A percentile compares a stretch with the other conserved stretches of the same genome.
Conservation (phyloP, 2,113 vertebrate species). For the Polypterus bichir region DNA sequence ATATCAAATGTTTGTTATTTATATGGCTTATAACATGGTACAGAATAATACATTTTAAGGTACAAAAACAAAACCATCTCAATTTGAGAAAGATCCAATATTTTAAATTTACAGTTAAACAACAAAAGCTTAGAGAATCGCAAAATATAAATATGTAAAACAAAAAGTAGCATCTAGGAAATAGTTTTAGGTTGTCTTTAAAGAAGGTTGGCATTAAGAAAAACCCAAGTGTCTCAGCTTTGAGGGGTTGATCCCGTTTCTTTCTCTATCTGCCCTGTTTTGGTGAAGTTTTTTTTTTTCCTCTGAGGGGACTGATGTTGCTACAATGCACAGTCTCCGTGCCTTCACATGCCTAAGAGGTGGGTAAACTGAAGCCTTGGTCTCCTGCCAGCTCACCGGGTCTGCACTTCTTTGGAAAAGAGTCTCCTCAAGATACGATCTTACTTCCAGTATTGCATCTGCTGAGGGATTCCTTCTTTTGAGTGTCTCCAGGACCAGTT, state of each 20-base stretch:
- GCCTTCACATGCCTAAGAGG: constrained; percentile 12
- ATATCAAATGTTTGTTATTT: too few relatives aligned
- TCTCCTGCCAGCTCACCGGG: constrained; percentile 14
- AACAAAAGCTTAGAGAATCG: too few relatives aligned
- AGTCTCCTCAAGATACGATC: constrained; percentile 20
- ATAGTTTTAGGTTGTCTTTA: too few relatives aligned
- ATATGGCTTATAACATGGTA: too few relatives aligned
- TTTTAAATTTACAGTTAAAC: too few relatives aligned
- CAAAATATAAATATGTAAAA: too few relatives aligned
- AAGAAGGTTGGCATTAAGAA: constrained; percentile 10
- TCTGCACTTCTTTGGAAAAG: constrained; percentile 12
- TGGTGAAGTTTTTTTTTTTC: constrained; percentile 10
- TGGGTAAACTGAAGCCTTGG: constrained; percentile 5
- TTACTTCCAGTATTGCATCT: constrained; percentile 11
- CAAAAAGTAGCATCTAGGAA: too few relatives aligned
- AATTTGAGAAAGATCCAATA: too few relatives aligned
- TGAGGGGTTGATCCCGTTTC: not conserved
- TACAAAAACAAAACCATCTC: too few relatives aligned
- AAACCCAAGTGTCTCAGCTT: constrained; percentile 13
- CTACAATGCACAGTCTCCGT: constrained; percentile 11
- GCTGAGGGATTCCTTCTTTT: constrained; percentile 14
- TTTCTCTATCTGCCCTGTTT: constrained; percentile 13
- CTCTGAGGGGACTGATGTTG: constrained; percentile 11
- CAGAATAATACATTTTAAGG: too few relatives aligned
- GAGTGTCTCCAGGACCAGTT: too few relatives aligned